phyloP scores from a whole-genome alignment of 2,797 vertebrate species.

The Pseudocheirus occidentalis region DNA sequence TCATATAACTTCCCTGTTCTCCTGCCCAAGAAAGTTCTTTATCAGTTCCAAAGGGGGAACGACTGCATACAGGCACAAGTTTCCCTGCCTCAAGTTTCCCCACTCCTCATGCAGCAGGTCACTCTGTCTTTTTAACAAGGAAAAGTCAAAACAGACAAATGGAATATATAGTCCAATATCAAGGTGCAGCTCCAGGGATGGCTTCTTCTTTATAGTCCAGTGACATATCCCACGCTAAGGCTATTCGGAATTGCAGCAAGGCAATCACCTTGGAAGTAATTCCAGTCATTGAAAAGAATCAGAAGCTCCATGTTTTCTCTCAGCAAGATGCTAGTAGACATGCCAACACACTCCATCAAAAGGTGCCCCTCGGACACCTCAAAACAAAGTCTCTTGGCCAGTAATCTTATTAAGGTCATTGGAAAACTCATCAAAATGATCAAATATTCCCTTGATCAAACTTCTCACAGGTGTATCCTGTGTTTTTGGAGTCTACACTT shows the following conservation, averaged over 20 bases:
- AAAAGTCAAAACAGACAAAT: background rate
- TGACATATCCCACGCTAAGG: background rate
- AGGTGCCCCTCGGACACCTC: background rate
- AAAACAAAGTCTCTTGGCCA: background rate
- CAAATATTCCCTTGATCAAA: background rate
- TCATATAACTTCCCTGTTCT: background rate
- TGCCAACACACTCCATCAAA: background rate
- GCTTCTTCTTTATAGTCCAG: background rate
- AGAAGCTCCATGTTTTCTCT: background rate
- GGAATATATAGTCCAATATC: background rate
- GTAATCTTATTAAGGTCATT: background rate
- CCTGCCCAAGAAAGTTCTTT: background rate
- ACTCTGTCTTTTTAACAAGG: background rate
- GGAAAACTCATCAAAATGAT: background rate
- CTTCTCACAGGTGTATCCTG: background rate
- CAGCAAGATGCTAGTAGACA: background rate
- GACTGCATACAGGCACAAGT: background rate
- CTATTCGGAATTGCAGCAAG: background rate
- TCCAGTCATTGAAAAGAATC: background rate
- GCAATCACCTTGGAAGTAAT: background rate
- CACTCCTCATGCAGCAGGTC: background rate
- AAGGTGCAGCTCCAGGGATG: background rate
- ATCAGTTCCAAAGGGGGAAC: background rate
- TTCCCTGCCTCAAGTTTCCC: background rate
- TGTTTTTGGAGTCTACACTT: background rate